These are phyloP conservation scores for Leptinotarsa haldemani DNA, from an alignment of 2,888 invertebrate genomes.

Conservation along the genomic window DNA sequence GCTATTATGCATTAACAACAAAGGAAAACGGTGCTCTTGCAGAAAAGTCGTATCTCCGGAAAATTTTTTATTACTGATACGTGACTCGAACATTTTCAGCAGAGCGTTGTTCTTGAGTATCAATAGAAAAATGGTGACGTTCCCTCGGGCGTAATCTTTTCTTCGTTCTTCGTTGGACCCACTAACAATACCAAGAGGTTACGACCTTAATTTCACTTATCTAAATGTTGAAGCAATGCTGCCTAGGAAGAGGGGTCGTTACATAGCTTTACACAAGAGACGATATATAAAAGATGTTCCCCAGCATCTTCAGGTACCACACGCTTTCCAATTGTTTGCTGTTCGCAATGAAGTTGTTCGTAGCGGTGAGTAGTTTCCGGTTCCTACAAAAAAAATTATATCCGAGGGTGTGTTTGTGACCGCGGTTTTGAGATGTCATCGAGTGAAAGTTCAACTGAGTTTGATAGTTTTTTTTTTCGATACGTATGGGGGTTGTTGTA, in stretches of 20 bases:
- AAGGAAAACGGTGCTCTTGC: no score
- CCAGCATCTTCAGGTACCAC: conserved; percentile 50
- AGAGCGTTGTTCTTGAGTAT: conserved; percentile 23
- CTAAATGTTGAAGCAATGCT: conserved; percentile 61
- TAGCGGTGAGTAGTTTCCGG: conserved; percentile 57
- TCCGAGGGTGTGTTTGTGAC: conserved; percentile 5
- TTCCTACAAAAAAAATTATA: not conserved
- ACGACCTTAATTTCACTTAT: conserved; percentile 64
- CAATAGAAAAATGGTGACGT: conserved; percentile 26
- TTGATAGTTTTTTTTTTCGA: no score
- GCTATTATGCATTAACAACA: no score
- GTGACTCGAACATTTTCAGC: not conserved
- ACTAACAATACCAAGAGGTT: conserved; percentile 57
- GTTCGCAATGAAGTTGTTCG: conserved; percentile 58
- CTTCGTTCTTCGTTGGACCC: conserved; percentile 22
- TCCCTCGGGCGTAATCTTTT: conserved; percentile 23
- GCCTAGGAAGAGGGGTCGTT: conserved; percentile 59
- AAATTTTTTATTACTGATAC: not conserved
- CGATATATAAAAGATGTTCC: conserved; percentile 57
- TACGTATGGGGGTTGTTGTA: not conserved
- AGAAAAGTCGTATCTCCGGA: no score
- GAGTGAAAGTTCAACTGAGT: not conserved
- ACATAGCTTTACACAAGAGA: conserved; percentile 50
- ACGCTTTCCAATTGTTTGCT: conserved; percentile 55
- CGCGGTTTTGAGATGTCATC: not conserved